Base-by-base conservation (phyloP, 2,888 invertebrate species). In the Tanypteryx hageni region DNA sequence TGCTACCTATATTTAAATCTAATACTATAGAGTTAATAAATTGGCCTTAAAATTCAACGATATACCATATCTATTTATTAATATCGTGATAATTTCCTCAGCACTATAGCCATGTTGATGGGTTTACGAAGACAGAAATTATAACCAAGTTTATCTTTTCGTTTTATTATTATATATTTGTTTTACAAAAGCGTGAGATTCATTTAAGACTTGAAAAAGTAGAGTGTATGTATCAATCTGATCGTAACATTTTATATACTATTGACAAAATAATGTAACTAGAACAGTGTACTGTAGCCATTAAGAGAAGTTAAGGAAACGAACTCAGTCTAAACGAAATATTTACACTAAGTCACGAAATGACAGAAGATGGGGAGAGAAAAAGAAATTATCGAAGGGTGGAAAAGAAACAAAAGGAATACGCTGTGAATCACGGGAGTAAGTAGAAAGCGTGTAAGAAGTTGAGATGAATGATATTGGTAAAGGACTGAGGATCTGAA, bases 381-480 rank as follows among this genome's bases (percentile, higher is more conserved):
- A 76, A 76, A 27, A 76, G 22, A 76, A 27, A 76, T 10, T 44
- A 64, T 22, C 13, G 76, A 76, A 27, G 76, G 27, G 27, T n/a
- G 76, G n/a, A 16, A 76, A 22, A 76, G 76, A 76, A 27, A 13
- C n/a, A 76, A 76, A 76, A 76, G 22, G 18, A 76, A 27, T 0
- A 22, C 44, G 76, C 27, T 13, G 27, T 76, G 76, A 76, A 76
- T 76, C 76, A 76, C 76, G 13, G 22, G 27, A 13, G 68, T 68
- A 68, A 68, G 68, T 68, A 68, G 68, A 68, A 22, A 68, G 68
- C 18, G 64, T n/a, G 64, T 64, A 64, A 64, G 68, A 68, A 68
- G 68, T 68, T 68, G 76, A 76, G 76, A 76, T 76, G 76, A 76
- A 76, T 76, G 76, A 76, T 76, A 76, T 76, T 76, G 76, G 76